Evolutionary conservation across 2,113 vertebrate genomes (phyloP), one percentile per base, ranked within the genome.

Genomic region (Gobiocypris rarus): DNA sequence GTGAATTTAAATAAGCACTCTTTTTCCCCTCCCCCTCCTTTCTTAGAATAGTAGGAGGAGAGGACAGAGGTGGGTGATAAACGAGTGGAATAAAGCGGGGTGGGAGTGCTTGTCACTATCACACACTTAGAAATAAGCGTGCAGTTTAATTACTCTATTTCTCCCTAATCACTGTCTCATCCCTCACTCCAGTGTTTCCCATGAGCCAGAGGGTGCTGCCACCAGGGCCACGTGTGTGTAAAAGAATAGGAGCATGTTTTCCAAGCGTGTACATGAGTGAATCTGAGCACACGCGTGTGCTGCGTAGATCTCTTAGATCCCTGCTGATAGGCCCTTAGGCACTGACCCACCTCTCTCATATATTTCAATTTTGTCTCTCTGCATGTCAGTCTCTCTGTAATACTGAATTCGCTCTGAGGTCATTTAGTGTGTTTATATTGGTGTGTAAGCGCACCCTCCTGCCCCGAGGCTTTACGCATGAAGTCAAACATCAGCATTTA

Each of bases 1-100:
- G 88, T 89, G 89, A 92, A 92, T 93, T 91, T 91, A 89, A 94
- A 93, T 93, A 87, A 89, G 91, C 87, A 90, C 81, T 65, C 59
- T 9, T 58, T 75, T 24, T 88, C 54, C 54, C 10, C 43, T n/a
- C 22, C 38, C 52, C 83, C 54, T 88, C 61, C 19, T 6, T 84
- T 80, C 86, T 90, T 70, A 45, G 70, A 89, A 87, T 91, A 92
- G 90, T 90, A 90, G 87, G 88, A 70, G 84, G 87, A 86, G 86
- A 89, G 90, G 89, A 89, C 87, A 84, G 83, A 79, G 45, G 69
- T 19, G 22, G 41, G 56, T 31, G 82, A 73, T 61, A 69, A 78
- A 86, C 85, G 67, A 87, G 81, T 54, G 65, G 19, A 81, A 81
- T 38, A 24, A 70, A 67, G 28, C 11, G 58, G 90, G 69, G 45